These are phyloP conservation scores for Holocentrus rufus DNA, from an alignment of 2,797 vertebrate species.

Conservation along the genomic window DNA sequence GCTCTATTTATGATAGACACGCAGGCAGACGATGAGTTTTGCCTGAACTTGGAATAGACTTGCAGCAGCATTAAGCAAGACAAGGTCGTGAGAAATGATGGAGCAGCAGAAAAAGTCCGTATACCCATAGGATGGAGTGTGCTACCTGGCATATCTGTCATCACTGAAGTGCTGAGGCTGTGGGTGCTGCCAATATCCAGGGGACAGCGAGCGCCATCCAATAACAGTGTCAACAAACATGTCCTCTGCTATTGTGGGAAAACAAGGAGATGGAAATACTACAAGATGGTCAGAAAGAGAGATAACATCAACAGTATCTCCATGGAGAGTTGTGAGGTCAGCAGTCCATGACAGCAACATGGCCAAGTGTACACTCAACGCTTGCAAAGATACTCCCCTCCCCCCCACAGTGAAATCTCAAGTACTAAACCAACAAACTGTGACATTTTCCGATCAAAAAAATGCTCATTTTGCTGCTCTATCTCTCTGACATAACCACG, in stretches of 20 bases:
- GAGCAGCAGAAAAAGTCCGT: constrained; percentile 39
- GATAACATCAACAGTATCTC: neutral
- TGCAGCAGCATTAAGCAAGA: constrained; percentile 14
- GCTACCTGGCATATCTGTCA: constrained; percentile 49
- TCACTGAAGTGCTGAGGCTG: constrained; percentile 41
- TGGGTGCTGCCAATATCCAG: constrained; percentile 36
- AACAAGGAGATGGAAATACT: constrained; percentile 1
- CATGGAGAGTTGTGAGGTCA: neutral
- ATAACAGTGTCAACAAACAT: constrained; percentile 30
- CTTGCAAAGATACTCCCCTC: too few relatives aligned
- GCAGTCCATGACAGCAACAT: neutral
- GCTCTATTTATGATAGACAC: neutral
- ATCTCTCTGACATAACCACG: too few relatives aligned
- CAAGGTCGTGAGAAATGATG: constrained; percentile 39
- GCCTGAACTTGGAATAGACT: constrained; percentile 17
- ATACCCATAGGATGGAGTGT: constrained; percentile 42
- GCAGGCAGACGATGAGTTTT: neutral
- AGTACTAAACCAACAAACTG: too few relatives aligned
- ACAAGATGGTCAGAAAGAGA: neutral
- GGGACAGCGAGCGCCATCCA: constrained; percentile 17
- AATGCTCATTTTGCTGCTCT: too few relatives aligned
- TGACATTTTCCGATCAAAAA: too few relatives aligned
- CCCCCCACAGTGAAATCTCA: too few relatives aligned
- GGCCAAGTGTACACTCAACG: too few relatives aligned
- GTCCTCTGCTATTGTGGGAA: constrained; percentile 16